Evolutionary conservation across 2,113 vertebrate genomes (phyloP).

Genomic region (Pogona vitticeps): DNA sequence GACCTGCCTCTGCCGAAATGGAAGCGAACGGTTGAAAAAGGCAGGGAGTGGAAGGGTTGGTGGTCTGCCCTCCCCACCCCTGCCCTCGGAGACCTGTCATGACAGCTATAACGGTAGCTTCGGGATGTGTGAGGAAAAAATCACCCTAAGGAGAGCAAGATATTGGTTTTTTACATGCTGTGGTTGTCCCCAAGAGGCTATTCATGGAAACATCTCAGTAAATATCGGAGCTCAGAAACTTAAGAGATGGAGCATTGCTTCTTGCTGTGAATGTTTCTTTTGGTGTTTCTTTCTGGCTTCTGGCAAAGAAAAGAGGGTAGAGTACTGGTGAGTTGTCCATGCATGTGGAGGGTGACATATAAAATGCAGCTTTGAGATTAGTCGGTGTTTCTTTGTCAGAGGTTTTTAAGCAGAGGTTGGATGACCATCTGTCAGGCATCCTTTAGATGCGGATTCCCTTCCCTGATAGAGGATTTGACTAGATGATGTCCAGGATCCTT

Average conservation of each 20-base stretch:
- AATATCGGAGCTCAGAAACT: neutral
- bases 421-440: too few species aligned
- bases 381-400: too few species aligned
- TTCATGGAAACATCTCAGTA: neutral
- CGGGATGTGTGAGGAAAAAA: neutral
- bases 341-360: neutral
- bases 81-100: neutral
- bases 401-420: too few species aligned
- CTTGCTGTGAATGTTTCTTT: neutral
- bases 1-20: neutral
- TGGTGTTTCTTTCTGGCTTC: too few species aligned
- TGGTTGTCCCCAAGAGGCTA: neutral
- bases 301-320: neutral
- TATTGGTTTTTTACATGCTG: neutral
- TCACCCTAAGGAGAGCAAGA: neutral
- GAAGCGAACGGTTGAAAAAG: neutral
- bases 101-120: neutral
- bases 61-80: neutral
- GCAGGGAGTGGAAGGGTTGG: neutral
- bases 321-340: neutral
- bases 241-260: neutral
- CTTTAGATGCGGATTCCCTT: too few species aligned
- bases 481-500: neutral
- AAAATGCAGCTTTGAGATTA: neutral
- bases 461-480: neutral